phyloP scores from a whole-genome alignment of 2,113 vertebrate species.

The Equus quagga region DNA sequence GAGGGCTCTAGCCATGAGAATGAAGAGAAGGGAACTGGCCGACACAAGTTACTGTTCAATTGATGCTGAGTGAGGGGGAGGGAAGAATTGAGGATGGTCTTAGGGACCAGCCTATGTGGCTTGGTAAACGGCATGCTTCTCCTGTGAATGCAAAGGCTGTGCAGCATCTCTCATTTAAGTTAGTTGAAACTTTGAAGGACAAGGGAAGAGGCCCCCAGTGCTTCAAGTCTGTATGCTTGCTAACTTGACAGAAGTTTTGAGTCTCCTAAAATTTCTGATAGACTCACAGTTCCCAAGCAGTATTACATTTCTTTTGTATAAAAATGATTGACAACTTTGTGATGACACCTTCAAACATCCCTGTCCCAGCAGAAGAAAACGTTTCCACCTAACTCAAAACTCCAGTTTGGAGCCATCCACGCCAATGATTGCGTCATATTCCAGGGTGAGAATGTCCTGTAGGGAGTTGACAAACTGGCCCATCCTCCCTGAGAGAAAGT shows the following conservation, averaged over 20 bases:
- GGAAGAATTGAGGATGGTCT: neutral
- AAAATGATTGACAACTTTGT: neutral
- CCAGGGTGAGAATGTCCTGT: neutral
- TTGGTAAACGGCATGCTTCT: rapidly evolving
- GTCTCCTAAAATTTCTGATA: neutral
- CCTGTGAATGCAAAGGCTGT: neutral
- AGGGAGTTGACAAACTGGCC: neutral
- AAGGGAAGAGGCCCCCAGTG: neutral
- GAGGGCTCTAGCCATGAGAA: neutral
- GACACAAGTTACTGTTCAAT: neutral
- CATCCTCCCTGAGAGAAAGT: neutral
- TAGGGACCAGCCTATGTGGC: neutral
- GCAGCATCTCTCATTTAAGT: neutral
- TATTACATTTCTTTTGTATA: neutral
- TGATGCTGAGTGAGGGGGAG: neutral
- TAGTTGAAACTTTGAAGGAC: neutral
- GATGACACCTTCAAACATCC: neutral
- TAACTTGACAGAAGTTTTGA: neutral
- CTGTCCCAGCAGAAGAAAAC: neutral
- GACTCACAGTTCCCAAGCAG: neutral
- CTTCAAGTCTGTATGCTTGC: neutral
- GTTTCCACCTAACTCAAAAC: neutral
- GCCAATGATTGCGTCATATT: neutral
- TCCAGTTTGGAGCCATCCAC: neutral
- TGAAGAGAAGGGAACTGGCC: neutral